Base-by-base conservation (phyloP, 1,140 invertebrate genomes). In the Drosophila kepulauana region DNA sequence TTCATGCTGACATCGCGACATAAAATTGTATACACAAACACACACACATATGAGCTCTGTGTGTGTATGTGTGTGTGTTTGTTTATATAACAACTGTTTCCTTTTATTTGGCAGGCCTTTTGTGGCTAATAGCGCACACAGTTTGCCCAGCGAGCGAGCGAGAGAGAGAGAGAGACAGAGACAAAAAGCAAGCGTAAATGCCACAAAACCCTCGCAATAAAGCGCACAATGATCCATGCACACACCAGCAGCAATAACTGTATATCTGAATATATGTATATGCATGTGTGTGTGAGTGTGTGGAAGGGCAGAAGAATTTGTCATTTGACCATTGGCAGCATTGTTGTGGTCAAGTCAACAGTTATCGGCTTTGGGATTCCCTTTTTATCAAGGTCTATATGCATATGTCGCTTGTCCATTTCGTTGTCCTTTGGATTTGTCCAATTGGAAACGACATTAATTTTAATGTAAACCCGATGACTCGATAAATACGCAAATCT, bases 1-100 rank as follows among this genome's bases (percentile, higher is more conserved):
- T 79, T 86, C 79, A 73, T 85, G 85, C 81, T 89, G 86, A 89
- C 85, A 81, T 81, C 65, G 81, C 81, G 81, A 85, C 81, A 88
- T 79, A 75, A 89, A 78, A 81, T 59, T 77, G 59, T 63, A 56
- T 45, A 56, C 46, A 66, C 15, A 61, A 10, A 30, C 35, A 63
- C 41, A 57, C 35, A 63, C 48, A 74, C 15, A 59, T 28, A 41
- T 35, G 10, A 6, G 16, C 5, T 7, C 30, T 66, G 54, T 49
- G 6, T 51, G 61, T 66, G 8, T 54, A 11, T 68, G 11, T 68
- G 61, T 67, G n/a, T 59, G 20, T 68, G 16, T 68, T 54, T 70
- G 49, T 65, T 56, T 56, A 28, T 56, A 46, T 33, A 56, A 86
- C 72, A 88, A 85, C 76, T 88, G 78, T 79, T 88, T 81, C 71